Percentiles rank a stretch among this genome's conserved stretches.
These are phyloP conservation scores for Zaprionus ghesquierei DNA, from an alignment of 1,140 invertebrate genomes.

Conservation along the genomic window DNA sequence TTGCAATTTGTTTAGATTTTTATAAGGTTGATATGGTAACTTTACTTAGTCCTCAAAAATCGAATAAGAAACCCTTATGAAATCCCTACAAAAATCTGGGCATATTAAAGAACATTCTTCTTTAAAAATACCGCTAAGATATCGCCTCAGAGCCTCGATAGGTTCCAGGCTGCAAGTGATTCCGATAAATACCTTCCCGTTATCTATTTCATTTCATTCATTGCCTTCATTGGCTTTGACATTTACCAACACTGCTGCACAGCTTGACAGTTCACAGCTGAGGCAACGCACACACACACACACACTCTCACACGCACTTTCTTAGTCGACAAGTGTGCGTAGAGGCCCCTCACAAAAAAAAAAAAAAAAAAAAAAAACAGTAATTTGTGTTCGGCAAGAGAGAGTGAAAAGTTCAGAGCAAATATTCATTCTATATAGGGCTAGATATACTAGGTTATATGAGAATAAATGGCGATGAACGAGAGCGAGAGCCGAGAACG, in stretches of 20 bases:
- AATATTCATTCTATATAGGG: neutral
- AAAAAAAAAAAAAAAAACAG: neutral
- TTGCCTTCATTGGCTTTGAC: neutral
- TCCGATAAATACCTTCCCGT: neutral
- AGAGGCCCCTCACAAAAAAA: neutral
- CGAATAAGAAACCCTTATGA: neutral
- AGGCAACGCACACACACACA: neutral
- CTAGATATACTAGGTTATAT: neutral
- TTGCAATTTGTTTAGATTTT: neutral
- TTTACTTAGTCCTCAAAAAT: too few relatives aligned
- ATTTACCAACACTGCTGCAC: constrained; percentile 12
- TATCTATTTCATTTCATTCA: neutral
- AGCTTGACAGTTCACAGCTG: constrained; percentile 13
- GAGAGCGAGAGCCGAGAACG: neutral
- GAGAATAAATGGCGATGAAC: neutral
- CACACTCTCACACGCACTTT: neutral
- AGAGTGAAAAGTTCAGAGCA: neutral
- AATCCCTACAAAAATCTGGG: neutral
- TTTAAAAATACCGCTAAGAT: neutral
- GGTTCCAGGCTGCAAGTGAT: neutral
- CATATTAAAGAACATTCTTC: neutral
- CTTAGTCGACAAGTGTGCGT: constrained; percentile 11
- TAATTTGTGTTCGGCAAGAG: neutral
- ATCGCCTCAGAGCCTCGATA: neutral
- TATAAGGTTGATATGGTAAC: neutral